These are phyloP conservation scores for Heliconius melpomene DNA, from an alignment of 1,140 invertebrate species.

Conservation along the genomic window DNA sequence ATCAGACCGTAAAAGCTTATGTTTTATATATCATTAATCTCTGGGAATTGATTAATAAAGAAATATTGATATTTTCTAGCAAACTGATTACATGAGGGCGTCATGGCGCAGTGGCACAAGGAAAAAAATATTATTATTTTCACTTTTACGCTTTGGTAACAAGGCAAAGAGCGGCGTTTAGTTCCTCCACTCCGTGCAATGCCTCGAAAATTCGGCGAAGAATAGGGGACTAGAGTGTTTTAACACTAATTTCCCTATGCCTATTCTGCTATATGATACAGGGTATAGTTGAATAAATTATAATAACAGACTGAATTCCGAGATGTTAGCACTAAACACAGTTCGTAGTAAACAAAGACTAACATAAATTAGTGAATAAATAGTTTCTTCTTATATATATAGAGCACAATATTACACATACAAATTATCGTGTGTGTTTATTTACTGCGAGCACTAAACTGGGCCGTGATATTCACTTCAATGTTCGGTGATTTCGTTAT, in stretches of 20 bases:
- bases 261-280: too few relatives aligned
- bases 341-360: neutral
- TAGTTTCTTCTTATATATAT: slow-evolving; percentile 21
- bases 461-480: slow-evolving; percentile 52
- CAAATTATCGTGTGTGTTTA: slow-evolving; percentile 20
- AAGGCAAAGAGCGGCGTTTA: too few relatives aligned
- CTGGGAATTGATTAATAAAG: neutral
- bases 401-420: too few relatives aligned
- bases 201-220: too few relatives aligned
- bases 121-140: too few relatives aligned
- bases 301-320: neutral
- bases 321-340: neutral
- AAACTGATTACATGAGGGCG: neutral
- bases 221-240: too few relatives aligned
- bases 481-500: slow-evolving; percentile 48
- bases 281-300: neutral
- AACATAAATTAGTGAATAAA: neutral
- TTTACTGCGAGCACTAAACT: slow-evolving; percentile 30
- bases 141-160: too few relatives aligned
- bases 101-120: too few relatives aligned
- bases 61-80: neutral
- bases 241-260: too few relatives aligned
- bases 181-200: too few relatives aligned
- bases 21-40: neutral
- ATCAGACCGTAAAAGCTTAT: neutral